Percentiles rank a stretch among this genome's conserved stretches.
Conservation (phyloP, 2,113 vertebrate species). For the Pipa parva region DNA sequence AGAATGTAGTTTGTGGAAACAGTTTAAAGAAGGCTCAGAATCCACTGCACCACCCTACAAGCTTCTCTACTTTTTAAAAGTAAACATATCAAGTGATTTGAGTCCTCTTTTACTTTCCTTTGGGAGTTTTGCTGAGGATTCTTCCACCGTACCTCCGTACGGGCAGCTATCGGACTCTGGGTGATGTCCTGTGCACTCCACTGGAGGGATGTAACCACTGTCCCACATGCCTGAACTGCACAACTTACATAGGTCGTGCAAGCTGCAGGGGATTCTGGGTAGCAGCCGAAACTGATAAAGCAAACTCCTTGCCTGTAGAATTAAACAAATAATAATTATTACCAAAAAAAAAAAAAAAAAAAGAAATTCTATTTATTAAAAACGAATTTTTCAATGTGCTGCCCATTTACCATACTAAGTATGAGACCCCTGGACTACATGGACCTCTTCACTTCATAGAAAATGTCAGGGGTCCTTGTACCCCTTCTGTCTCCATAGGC, state of each 20-base stretch:
- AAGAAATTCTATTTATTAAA: too few species aligned
- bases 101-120: slow-evolving; percentile 62
- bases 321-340: slow-evolving; percentile 20
- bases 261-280: slow-evolving; percentile 89
- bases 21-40: too few species aligned
- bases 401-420: too few species aligned
- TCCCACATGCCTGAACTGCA: slow-evolving; percentile 97
- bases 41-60: too few species aligned
- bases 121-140: slow-evolving; percentile 58
- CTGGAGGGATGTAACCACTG: slow-evolving; percentile 88
- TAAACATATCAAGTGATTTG: slow-evolving; percentile 78
- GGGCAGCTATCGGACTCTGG: slow-evolving; percentile 82
- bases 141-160: slow-evolving; percentile 76
- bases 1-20: too few species aligned
- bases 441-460: too few species aligned
- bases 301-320: slow-evolving; percentile 82
- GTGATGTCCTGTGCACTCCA: slow-evolving; percentile 92
- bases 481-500: too few species aligned
- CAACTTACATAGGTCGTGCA: slow-evolving; percentile 87
- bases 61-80: slow-evolving; percentile 75
- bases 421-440: too few species aligned
- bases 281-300: slow-evolving; percentile 93
- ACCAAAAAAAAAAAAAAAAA: background rate
- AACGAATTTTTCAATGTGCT: too few species aligned
- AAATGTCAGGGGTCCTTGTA: too few species aligned